A percentile compares a stretch with the other conserved stretches of the same genome.
These are phyloP conservation scores for Thalassarche chlororhynchos DNA, from an alignment of 2,113 vertebrate genomes.

Conservation along the genomic window DNA sequence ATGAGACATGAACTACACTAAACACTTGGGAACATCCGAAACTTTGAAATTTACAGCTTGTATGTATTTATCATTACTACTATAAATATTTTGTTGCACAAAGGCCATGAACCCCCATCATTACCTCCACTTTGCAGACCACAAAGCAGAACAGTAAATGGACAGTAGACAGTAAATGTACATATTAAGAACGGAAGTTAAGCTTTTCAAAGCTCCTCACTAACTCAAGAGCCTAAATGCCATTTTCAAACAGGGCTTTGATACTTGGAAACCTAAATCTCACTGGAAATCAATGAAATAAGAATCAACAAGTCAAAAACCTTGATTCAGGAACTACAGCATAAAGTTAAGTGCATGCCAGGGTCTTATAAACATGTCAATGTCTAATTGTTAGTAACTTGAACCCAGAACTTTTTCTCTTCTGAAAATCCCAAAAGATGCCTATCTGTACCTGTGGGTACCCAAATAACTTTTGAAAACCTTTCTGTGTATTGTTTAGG, in stretches of 20 bases:
- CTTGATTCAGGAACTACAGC: not conserved
- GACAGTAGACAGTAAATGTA: not conserved
- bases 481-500: not conserved
- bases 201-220: not conserved
- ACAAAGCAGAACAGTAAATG: not conserved
- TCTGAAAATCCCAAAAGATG: not conserved
- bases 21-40: not conserved
- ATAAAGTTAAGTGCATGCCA: not conserved
- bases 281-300: not conserved
- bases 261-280: not conserved
- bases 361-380: not conserved
- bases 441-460: not conserved
- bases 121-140: not conserved
- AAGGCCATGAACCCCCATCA: not conserved
- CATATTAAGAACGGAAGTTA: not conserved
- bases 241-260: not conserved
- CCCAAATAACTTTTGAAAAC: not conserved
- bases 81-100: conserved; percentile 14
- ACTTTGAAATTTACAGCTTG: not conserved
- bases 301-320: not conserved
- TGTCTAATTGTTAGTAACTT: not conserved
- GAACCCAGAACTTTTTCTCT: not conserved
- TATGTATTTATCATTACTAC: not conserved
- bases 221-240: not conserved
- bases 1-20: not conserved